Percentiles rank a stretch among this genome's conserved stretches.
Evolutionary conservation across 53 echinoderm and acorn worm species (phyloP).

Genomic region (Stichopus horrens): DNA sequence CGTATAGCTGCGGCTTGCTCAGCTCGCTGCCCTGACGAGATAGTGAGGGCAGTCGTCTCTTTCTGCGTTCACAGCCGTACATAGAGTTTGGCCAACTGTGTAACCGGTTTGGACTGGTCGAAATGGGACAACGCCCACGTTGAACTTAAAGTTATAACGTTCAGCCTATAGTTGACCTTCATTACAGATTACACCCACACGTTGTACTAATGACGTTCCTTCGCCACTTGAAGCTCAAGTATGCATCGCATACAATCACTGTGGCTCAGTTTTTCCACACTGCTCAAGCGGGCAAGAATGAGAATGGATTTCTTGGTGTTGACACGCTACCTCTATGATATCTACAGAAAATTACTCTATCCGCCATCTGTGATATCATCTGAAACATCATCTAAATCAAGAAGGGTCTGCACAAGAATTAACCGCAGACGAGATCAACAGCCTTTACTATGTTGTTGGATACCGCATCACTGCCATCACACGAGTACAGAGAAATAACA

Average conservation of each 20-base stretch:
- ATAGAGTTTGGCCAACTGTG: too few species aligned
- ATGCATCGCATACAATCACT: slow-evolving; percentile 54
- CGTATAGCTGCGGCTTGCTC: too few species aligned
- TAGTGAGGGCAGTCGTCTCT: too few species aligned
- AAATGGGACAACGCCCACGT: too few species aligned
- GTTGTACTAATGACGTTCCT: too few species aligned
- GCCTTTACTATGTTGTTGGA: slow-evolving; percentile 27
- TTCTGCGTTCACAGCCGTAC: too few species aligned
- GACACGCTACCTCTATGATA: not conserved
- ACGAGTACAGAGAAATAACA: not conserved
- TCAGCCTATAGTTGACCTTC: too few species aligned
- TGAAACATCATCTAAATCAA: too few species aligned
- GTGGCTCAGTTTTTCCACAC: slow-evolving; percentile 61
- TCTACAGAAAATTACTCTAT: not conserved
- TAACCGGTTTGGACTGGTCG: too few species aligned
- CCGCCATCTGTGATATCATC: not conserved
- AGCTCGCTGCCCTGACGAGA: too few species aligned
- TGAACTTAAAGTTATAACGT: too few species aligned
- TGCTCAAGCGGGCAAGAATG: slow-evolving; percentile 3
- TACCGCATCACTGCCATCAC: slow-evolving; percentile 49
- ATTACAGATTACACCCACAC: too few species aligned
- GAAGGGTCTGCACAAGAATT: not conserved
- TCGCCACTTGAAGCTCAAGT: slow-evolving; percentile 50
- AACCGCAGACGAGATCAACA: slow-evolving; percentile 17
- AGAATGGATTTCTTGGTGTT: not conserved